Percentiles rank a stretch among this genome's conserved stretches.
Evolutionary conservation across 2,888 invertebrate genomes (phyloP).

Genomic region (Kryphioiulus occultus): DNA sequence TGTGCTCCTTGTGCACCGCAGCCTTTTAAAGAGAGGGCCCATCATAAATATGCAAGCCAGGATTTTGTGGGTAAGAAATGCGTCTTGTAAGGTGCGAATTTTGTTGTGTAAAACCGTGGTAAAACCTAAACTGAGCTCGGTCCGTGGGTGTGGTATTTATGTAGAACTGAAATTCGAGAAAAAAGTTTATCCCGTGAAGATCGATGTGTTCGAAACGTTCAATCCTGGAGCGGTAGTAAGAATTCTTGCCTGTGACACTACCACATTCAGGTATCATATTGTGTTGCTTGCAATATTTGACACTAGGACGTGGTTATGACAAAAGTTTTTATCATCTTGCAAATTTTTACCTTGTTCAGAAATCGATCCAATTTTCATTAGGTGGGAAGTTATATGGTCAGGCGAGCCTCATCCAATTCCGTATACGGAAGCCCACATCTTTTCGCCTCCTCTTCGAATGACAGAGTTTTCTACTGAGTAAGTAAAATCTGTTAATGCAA

Average conservation of each 20-base stretch:
- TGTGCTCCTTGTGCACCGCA: conserved; percentile 8
- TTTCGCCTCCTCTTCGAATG: conserved; percentile 51
- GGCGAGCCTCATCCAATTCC: conserved; percentile 49
- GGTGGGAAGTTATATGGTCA: conserved; percentile 54
- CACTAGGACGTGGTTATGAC: too few species aligned
- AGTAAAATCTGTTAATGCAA: conserved; percentile 41
- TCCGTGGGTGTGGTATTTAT: too few species aligned
- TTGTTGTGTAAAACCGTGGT: too few species aligned
- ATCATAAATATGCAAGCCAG: conserved; percentile 52
- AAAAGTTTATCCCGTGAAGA: conserved; percentile 52
- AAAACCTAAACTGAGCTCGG: too few species aligned
- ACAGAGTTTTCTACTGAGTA: conserved; percentile 54
- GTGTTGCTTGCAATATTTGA: too few species aligned
- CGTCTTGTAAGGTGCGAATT: too few species aligned
- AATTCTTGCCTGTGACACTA: conserved; percentile 54
- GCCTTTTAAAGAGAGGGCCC: conserved; percentile 28
- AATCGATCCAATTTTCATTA: conserved; percentile 42
- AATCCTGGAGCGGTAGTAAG: conserved; percentile 55
- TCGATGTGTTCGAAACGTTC: conserved; percentile 56
- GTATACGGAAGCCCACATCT: conserved; percentile 50
- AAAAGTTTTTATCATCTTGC: too few species aligned
- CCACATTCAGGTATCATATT: conserved; percentile 49
- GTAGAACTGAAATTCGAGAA: conserved; percentile 55
- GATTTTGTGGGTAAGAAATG: conserved; percentile 52
- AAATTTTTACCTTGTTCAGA: too few species aligned